Evolutionary conservation across 2,113 vertebrate species (phyloP), one percentile per base, ranked within the genome.

Genomic region (Macrotus californicus): DNA sequence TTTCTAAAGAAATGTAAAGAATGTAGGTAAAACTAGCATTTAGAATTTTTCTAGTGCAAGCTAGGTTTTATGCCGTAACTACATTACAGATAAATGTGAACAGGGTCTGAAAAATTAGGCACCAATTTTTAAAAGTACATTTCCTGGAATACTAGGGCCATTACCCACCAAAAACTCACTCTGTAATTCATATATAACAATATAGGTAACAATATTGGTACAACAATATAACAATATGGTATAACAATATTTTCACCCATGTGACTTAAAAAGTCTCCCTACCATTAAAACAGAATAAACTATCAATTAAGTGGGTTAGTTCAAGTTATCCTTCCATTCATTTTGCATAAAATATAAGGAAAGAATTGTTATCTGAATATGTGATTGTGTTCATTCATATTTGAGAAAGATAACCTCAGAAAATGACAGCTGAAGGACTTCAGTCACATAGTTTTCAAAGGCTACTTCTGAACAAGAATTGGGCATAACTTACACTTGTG

Each of bases 401-500:
- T 21, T 85, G 66, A 92, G 22, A 8, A 67, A 46, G 73, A 70
- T 80, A n/a, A 81, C 12, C 3, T 81, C 9, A 93, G 29, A 69
- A 94, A 83, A 95, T 36, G 34, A 39, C 24, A 83, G 64, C 69
- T 52, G 56, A 90, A 77, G 24, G 12, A 87, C n/a, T 89, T 59
- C 1, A 73, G 41, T 88, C 61, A 96, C 34, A 67, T 13, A 39
- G 48, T 86, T 64, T 93, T 72, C 46, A 52, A 91, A 85, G 15
- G 52, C 19, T 26, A 22, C 43, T 93, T 89, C n/a, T 72, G 41
- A 95, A 81, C n/a, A 91, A 73, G 13, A 92, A 82, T 92, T 88
- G 0, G 72, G 22, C 90, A 48, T 89, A 84, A 61, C 3, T 13
- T n/a, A 89, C 31, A 69, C 77, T 3, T 89, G 54, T 61, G 91